Conservation (phyloP, 2,113 vertebrate genomes). For the Oreochromis aureus region DNA sequence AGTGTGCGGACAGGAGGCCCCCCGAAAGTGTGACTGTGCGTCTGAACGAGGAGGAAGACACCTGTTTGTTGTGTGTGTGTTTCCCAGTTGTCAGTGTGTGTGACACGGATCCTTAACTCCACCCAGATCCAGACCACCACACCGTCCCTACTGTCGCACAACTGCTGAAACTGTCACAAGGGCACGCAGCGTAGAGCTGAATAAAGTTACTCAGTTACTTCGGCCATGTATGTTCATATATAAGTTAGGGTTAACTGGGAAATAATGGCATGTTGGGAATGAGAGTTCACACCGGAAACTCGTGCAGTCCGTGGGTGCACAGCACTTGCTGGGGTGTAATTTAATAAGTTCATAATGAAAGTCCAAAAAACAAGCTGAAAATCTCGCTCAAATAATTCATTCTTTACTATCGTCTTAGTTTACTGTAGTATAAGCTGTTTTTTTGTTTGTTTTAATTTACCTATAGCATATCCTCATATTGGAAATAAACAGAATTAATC, state of each 20-base stretch:
- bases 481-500: not conserved
- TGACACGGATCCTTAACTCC: constrained; percentile 57
- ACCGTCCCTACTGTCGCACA: not conserved
- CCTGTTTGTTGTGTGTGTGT: constrained; percentile 57
- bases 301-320: not conserved
- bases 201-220: not conserved
- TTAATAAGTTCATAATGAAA: not conserved
- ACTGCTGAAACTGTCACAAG: constrained; percentile 8
- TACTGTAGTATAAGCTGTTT: too few species aligned
- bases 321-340: not conserved
- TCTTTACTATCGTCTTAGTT: not conserved
- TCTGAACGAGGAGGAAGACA: constrained; percentile 46
- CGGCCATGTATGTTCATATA: not conserved
- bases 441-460: not conserved
- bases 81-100: constrained; percentile 49
- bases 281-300: not conserved
- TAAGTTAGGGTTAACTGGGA: not conserved
- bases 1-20: not conserved
- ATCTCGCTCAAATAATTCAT: not conserved
- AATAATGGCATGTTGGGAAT: not conserved
- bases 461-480: not conserved
- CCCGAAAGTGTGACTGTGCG: not conserved
- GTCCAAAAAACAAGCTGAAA: not conserved
- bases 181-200: not conserved
- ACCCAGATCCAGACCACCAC: constrained; percentile 38